Evolutionary conservation across 2,113 vertebrate genomes (phyloP).

Genomic region (Leiothrix lutea): DNA sequence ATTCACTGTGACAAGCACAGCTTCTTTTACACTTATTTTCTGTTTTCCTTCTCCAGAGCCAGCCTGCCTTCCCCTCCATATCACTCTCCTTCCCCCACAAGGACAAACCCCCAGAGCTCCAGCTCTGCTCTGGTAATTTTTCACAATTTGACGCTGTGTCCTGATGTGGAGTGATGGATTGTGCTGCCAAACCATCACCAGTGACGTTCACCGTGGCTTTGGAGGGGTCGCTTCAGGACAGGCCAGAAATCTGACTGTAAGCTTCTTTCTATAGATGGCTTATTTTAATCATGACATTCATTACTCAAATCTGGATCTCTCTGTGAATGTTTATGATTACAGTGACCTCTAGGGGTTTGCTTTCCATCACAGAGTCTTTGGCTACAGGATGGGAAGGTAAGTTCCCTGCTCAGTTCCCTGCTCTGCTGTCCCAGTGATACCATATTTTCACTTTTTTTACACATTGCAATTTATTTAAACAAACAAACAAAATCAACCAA

Average conservation of each 20-base stretch:
- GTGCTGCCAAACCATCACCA: not conserved
- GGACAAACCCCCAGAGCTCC: not conserved
- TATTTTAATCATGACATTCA: not conserved
- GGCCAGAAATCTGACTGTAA: not conserved
- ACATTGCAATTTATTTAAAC: not conserved
- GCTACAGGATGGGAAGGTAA: not conserved
- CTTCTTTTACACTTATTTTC: not conserved
- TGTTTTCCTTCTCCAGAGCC: not conserved
- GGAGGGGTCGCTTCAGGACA: not conserved
- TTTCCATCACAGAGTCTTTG: not conserved
- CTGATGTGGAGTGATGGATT: not conserved
- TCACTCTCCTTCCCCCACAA: not conserved
- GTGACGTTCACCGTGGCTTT: not conserved
- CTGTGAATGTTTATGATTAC: constrained; percentile 40
- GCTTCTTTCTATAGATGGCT: not conserved
- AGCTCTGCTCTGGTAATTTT: not conserved
- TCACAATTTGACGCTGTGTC: not conserved
- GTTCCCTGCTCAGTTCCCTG: constrained; percentile 21
- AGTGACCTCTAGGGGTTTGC: constrained; percentile 76
- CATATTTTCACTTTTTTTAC: not conserved
- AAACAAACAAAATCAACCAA: too few species aligned
- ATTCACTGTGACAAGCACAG: not conserved
- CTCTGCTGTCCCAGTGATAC: not conserved
- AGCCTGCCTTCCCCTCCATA: not conserved
- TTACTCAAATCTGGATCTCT: not conserved